Base-by-base conservation (phyloP, 2,888 invertebrate genomes). In the Chrysolina haemoptera region DNA sequence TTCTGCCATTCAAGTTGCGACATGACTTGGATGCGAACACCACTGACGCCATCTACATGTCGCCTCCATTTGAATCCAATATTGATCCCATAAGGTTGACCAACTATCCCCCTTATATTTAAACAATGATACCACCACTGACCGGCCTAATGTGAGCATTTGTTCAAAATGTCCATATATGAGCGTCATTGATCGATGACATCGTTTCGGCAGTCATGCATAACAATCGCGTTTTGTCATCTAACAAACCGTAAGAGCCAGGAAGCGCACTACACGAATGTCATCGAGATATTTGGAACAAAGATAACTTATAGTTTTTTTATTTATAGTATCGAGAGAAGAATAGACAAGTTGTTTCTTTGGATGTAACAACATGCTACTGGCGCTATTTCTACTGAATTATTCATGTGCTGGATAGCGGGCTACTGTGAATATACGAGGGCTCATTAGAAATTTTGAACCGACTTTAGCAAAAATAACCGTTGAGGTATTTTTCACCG, bases 201-300 rank as follows among this genome's bases (percentile, higher is more conserved):
- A 59, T 35, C n/a, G 59, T 59, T 59, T 59, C n/a, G 59, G 14
- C 14, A 10, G 22, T 9, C 59, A 59, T 59, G 22, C 35, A 59
- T 59, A 35, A 35, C 35, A 59, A 59, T 59, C 59, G 59, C 35
- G 22, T n/a, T 22, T 22, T 59, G 35, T 35, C 59, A 35, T 59
- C 59, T 35, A 59, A 59, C 59, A 59, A 59, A 59, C 59, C 59
- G 59, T 53, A 53, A 53, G 53, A 53, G 11, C 18, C 53, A 53
- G 35, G 59, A 59, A 59, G 35, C 59, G 59, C 35, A 14, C 9
- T n/a, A 59, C 27, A 59, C 14, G 4, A 35, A 59, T 59, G 59
- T 35, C 59, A 59, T 27, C 59, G 59, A 12, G 16, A 59, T 59
- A 59, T 59, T 59, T 59, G 59, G 16, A 59, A 59, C 35, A 35